Conservation (phyloP, 2,888 invertebrate genomes). For the Phaonia tiefii region DNA sequence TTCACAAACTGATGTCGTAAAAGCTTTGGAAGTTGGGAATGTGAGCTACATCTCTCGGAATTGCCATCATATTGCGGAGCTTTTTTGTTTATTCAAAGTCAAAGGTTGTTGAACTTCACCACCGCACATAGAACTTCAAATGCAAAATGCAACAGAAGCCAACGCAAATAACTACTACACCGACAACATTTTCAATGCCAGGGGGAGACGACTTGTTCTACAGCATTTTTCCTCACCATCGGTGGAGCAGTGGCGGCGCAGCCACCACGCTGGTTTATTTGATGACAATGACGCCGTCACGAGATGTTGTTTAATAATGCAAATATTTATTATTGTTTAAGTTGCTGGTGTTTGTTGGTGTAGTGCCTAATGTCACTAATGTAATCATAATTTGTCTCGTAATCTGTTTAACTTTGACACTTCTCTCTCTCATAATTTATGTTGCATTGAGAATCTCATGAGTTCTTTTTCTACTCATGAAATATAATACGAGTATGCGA, state of each 20-base stretch:
- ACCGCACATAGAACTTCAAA: constrained; percentile 70
- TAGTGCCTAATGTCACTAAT: too few species aligned
- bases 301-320: constrained; percentile 12
- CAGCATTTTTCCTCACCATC: constrained; percentile 54
- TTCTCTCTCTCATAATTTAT: too few species aligned
- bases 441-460: too few species aligned
- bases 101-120: constrained; percentile 76
- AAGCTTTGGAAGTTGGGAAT: too few species aligned
- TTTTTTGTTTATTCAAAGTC: constrained; percentile 69
- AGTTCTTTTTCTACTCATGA: too few species aligned
- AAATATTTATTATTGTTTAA: background rate
- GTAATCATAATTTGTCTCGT: too few species aligned
- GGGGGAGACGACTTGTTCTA: constrained; percentile 68
- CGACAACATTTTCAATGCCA: constrained; percentile 75
- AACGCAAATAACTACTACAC: constrained; percentile 11
- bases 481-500: too few species aligned
- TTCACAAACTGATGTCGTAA: too few species aligned
- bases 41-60: too few species aligned
- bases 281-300: background rate
- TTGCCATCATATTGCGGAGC: too few species aligned
- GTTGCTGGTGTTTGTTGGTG: too few species aligned
- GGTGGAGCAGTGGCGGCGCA: background rate
- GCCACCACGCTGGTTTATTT: background rate
- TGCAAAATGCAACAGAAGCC: constrained; percentile 65
- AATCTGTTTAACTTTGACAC: too few species aligned